Base-by-base conservation (phyloP, 2,888 invertebrate genomes). In the Mimas tiliae region DNA sequence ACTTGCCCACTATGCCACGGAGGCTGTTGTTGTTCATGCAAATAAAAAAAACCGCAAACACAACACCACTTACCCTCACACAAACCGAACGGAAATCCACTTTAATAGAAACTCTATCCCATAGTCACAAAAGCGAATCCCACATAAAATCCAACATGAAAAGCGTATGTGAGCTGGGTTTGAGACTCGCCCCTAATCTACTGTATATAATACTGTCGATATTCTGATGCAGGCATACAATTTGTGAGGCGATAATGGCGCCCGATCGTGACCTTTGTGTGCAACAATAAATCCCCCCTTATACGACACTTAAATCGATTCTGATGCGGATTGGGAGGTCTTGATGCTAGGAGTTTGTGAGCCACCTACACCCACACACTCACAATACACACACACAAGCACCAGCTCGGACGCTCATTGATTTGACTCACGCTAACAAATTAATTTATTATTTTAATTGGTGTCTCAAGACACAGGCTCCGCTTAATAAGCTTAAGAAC, bases 211-310 rank as follows among this genome's bases (percentile, higher is more conserved):
- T 83, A 83, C 82, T 81, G 81, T 83, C 78, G 76, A 77, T 78
- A 72, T 73, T 69, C 76, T 75, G 76, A 76, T 80, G 77, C 75
- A 68, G 69, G 70, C 65, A 81, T 81, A 83, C 81, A 83, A 82
- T 81, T 84, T 83, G 76, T 77, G 73, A 74, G 77, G 70, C 70
- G 77, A 84, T 86, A 87, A 86, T 83, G 81, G 83, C 73, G 71
- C 71, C 78, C 79, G 68, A 82, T 82, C 80, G 83, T 84, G 86
- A 88, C 91, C 91, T 90, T 89, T 81, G 79, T 80, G 74, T 82
- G 79, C 78, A 78, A 82, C 86, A 84, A 86, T 87, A 86, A 85
- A 88, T 81, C 84, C 82, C 73, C 47, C 72, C 82, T 86, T 88
- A 75, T 83, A 78, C 80, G 78, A 82, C 76, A 82, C 82, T 83